Evolutionary conservation across 1,140 invertebrate genomes (phyloP), one percentile per base, ranked within the genome.

Genomic region (Lepidurus arcticus): DNA sequence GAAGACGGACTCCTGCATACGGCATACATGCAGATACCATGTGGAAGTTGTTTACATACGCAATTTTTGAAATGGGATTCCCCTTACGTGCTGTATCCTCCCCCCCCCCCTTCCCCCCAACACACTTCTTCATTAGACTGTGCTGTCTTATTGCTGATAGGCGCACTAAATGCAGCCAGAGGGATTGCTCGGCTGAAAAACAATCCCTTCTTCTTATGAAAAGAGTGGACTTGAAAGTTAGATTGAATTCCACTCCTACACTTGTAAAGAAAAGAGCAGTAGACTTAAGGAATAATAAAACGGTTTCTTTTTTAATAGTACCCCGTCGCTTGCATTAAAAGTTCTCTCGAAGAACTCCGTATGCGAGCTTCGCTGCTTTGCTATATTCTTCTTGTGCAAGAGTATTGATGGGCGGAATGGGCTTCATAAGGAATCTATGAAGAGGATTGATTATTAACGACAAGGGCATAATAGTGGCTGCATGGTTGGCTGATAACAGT

Each of bases 351-450:
- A 65, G 16, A 16, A 21, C 21, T 7, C 21, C n/a, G 53, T 21
- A 16, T 5, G 16, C 53, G 21, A 65, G 21, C 53, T 65, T 21
- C 53, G 16, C 16, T n/a, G 53, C 21, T 21, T 7, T 21, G 53
- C 16, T 65, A 65, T 65, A 13, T 8, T 34, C 34, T 34, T 34
- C 21, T n/a, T 65, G 13, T 47, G 45, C 4, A 13, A 65, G 53
- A 65, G 53, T 65, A 65, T 65, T 65, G 53, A 65, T 65, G 53
- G 53, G 21, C 53, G 16, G 21, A 65, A 65, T 65, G 53, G 21
- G 53, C 53, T 65, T 65, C 53, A 65, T 65, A 65, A 65, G 16
- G 53, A 65, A 65, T 65, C 53, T 65, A 65, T 65, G 53, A 65
- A 65, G 53, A 65, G 53, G 53, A 65, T 47, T 65, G 53, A 65